Evolutionary conservation across 1,140 invertebrate species (phyloP), one percentile per base, ranked within the genome.

Genomic region (Ostrea denselamellosa): DNA sequence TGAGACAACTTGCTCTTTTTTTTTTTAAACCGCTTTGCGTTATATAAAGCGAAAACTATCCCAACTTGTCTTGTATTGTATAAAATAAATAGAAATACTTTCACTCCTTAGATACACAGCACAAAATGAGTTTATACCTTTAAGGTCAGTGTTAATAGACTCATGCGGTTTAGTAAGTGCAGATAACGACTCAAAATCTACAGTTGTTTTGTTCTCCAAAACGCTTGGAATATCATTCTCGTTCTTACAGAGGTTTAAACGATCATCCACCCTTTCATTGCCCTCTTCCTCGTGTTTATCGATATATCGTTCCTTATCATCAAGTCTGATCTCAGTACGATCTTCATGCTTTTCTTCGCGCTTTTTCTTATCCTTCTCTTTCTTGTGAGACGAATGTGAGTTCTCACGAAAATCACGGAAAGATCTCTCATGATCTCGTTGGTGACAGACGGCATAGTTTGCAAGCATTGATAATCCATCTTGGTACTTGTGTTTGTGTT

Each of bases 121-220:
- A n/a, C n/a, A 62, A 62, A 62, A 62, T 17, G 56, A 19, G 25
- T 28, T 34, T 9, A 22, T 77, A 77, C 68, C 68, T 77, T 77
- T 77, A 12, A 17, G 4, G 22, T 77, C 68, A 77, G 9, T 77
- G 25, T 77, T 77, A 77, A 25, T 77, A 77, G 68, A 34, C 14
- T 28, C 68, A 77, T 77, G 68, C 68, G 28, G 68, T 77, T 77
- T 77, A 77, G 68, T 77, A 77, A 77, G 68, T 77, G 28, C 28
- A 34, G 68, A 71, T 25, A 71, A 34, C 12, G 68, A 71, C 28
- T 71, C 68, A 71, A 71, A 71, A 71, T 71, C 68, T 34, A 71
- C 68, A 71, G 68, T 71, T 25, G 22, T 34, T 34, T 77, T 77
- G 68, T 12, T 77, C 68, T 77, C 68, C 68, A 77, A 77, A 34